phyloP scores from a whole-genome alignment of 2,797 vertebrate species.

The Sylvia borin region DNA sequence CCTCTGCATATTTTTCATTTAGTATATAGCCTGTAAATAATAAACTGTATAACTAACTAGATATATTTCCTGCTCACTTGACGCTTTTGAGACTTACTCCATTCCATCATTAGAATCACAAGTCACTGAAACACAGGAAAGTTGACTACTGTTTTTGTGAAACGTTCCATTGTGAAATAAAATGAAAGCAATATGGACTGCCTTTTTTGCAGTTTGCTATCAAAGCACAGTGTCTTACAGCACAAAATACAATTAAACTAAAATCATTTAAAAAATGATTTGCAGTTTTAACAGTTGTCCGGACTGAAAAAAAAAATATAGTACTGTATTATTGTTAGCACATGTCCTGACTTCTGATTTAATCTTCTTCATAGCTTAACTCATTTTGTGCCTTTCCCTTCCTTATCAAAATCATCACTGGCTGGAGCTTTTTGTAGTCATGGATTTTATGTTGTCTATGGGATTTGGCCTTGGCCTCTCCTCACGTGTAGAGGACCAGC shows the following conservation, averaged over 20 bases:
- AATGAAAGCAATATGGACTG: constrained; percentile 67
- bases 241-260: constrained; percentile 67
- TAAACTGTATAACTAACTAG: constrained; percentile 66
- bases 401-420: constrained; percentile 44
- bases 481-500: not conserved
- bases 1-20: constrained; percentile 61
- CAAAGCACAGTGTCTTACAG: constrained; percentile 73
- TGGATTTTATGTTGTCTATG: constrained; percentile 47
- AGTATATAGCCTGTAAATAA: constrained; percentile 67
- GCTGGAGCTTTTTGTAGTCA: constrained; percentile 56
- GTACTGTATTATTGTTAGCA: constrained; percentile 65
- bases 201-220: constrained; percentile 71
- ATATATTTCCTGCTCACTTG: constrained; percentile 74
- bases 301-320: constrained; percentile 52
- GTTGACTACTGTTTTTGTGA: constrained; percentile 71
- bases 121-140: constrained; percentile 72
- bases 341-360: constrained; percentile 56
- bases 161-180: constrained; percentile 72
- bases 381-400: constrained; percentile 73
- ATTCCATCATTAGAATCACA: constrained; percentile 73
- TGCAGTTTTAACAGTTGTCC: constrained; percentile 58
- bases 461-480: constrained; percentile 49
- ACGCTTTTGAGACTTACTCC: constrained; percentile 75
- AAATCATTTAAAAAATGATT: constrained; percentile 51
- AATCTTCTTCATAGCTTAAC: constrained; percentile 62